Evolutionary conservation across 2,888 invertebrate genomes (phyloP).

Genomic region (Apamea anceps): DNA sequence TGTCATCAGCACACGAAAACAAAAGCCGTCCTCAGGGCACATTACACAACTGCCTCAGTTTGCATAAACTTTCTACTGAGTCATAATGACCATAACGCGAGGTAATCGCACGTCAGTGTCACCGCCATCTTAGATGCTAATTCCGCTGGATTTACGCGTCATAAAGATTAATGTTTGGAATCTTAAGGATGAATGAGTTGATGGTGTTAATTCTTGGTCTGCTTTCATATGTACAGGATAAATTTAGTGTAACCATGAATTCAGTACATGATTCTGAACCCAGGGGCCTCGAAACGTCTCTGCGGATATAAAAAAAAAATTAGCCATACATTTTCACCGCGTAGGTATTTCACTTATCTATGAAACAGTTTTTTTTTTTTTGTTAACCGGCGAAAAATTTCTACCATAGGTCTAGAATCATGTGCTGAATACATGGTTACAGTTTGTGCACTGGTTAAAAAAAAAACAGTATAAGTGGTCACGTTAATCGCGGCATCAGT

Average conservation of each 20-base stretch:
- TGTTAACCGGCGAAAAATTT: too few species aligned
- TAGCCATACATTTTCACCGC: too few species aligned
- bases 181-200: neutral
- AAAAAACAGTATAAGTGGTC: neutral
- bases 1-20: constrained; percentile 28
- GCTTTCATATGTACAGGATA: neutral
- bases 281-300: too few species aligned
- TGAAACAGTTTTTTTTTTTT: too few species aligned
- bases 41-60: constrained; percentile 49
- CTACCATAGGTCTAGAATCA: too few species aligned
- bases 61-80: constrained; percentile 58
- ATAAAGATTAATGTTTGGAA: constrained; percentile 7
- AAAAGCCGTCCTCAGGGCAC: constrained; percentile 33
- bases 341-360: too few species aligned
- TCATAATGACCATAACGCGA: constrained; percentile 51
- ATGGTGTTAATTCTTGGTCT: neutral
- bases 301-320: too few species aligned
- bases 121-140: constrained; percentile 45
- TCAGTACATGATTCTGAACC: too few species aligned
- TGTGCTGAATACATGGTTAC: too few species aligned
- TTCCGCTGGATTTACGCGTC: constrained; percentile 17
- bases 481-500: neutral
- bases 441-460: too few species aligned
- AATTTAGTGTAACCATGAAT: too few species aligned
- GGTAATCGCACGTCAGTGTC: constrained; percentile 34